Percentiles rank a stretch among this genome's conserved stretches.
phyloP scores from a whole-genome alignment of 2,113 vertebrate genomes.

The Poicephalus gulielmi region DNA sequence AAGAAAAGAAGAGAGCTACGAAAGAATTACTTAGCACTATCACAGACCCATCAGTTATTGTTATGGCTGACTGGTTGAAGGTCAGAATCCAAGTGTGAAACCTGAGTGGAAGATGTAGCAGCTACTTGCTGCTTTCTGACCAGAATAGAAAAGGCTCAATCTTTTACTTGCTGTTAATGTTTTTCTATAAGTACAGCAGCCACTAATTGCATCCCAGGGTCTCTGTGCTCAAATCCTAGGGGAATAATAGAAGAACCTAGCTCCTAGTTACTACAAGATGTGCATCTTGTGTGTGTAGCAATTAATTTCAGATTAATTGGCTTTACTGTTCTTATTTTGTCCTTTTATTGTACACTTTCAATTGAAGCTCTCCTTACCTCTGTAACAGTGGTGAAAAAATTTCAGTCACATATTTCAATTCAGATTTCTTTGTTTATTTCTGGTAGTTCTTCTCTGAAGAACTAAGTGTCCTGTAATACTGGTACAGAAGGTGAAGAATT shows the following conservation, averaged over 20 bases:
- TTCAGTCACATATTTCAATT: not conserved
- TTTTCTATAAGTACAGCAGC: constrained; percentile 16
- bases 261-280: not conserved
- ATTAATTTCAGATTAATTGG: not conserved
- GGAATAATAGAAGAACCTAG: not conserved
- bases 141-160: constrained; percentile 21
- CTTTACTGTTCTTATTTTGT: not conserved
- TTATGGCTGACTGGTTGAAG: constrained; percentile 99
- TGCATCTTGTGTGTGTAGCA: not conserved
- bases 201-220: constrained; percentile 13
- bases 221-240: not conserved
- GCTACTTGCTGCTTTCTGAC: constrained; percentile 5
- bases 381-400: not conserved
- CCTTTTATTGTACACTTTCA: not conserved
- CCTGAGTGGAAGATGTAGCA: not conserved
- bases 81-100: constrained; percentile 73
- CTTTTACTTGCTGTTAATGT: constrained; percentile 50
- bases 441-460: not conserved
- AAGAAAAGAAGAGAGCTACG: constrained; percentile 97
- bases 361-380: not conserved
- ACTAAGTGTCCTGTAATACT: not conserved
- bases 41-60: constrained; percentile 95
- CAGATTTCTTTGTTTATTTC: not conserved
- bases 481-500: not conserved
- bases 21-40: constrained; percentile 98